Percentiles rank a stretch among this genome's conserved stretches.
These are phyloP conservation scores for Procambarus virginalis DNA, from an alignment of 1,140 invertebrate species.

Conservation along the genomic window DNA sequence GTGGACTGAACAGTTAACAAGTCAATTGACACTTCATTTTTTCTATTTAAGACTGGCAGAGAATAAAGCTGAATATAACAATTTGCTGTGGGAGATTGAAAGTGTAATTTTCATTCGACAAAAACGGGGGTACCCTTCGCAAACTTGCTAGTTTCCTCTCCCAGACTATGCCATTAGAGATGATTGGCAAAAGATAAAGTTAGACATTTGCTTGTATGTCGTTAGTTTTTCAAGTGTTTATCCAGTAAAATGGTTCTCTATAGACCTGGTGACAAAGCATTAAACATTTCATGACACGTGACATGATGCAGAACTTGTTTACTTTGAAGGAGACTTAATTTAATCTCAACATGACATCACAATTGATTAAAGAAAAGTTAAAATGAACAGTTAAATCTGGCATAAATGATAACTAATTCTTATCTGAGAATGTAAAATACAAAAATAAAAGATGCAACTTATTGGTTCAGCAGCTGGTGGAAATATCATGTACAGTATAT, in stretches of 20 bases:
- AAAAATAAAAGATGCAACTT: neutral
- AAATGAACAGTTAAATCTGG: conserved; percentile 9
- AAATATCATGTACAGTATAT: neutral
- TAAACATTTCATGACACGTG: conserved; percentile 19
- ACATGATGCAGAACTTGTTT: neutral
- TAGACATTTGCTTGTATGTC: too few species aligned
- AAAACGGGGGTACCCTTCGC: neutral
- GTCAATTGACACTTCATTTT: too few species aligned
- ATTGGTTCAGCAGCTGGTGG: neutral
- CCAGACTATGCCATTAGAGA: neutral
- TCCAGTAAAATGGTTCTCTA: neutral
- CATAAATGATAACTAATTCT: conserved; percentile 16
- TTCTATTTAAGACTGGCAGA: too few species aligned
- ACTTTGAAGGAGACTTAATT: neutral
- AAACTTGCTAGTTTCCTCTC: neutral
- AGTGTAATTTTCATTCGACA: neutral
- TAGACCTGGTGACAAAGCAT: neutral
- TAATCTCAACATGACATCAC: conserved; percentile 35
- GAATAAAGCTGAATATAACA: too few species aligned
- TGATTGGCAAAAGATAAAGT: neutral
- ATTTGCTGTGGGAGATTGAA: too few species aligned
- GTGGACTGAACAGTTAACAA: too few species aligned
- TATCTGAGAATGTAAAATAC: neutral
- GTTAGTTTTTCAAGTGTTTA: neutral
- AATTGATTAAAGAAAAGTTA: conserved; percentile 3